Base-by-base conservation (phyloP, 2,113 vertebrate genomes). In the Heterochromis multidens region DNA sequence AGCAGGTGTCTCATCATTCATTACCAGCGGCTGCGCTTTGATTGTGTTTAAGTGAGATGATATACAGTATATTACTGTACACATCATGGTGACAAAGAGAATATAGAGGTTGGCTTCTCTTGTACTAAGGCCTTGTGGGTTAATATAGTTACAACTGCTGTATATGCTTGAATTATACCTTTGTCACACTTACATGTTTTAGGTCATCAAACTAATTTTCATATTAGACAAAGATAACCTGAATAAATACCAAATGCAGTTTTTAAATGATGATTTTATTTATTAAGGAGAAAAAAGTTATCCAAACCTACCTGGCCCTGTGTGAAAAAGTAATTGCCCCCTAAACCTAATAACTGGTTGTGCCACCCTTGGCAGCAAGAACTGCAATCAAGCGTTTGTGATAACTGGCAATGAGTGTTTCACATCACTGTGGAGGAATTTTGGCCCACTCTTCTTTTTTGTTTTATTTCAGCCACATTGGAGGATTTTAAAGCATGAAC, bases 1-100 rank as follows among this genome's bases (percentile, higher is more conserved):
- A 82, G 85, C 92, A 93, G 93, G 88, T 90, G 92, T 81, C 79
- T 86, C 46, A 8, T 14, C 80, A 80, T 65, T 76, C 79, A 84
- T 87, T 85, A 87, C 23, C 78, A 63, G 49, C 16, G 4, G 46
- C 78, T 7, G 0, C 0, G 70, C 79, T 91, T 82, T 83, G 63
- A 87, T 76, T 59, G 81, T 37, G 4, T 91, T 67, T 58, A 65
- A 82, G 40, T 70, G 37, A 57, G 74, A 91, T 35, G 1, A 14
- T 80, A 52, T 72, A 63, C 17, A 63, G 25, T 57, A n/a, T 57
- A 61, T 77, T 11, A 11, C 82, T 52, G 7, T 16, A 23, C 37
- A 78, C 57, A 74, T 40, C n/a, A 56, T 16, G 25, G 81, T 40
- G 16, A 63, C 19, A 19, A 5, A 35, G 46, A 43, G 59, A 70